Base-by-base conservation (phyloP, 2,888 invertebrate species). In the Sphinx pinastri region DNA sequence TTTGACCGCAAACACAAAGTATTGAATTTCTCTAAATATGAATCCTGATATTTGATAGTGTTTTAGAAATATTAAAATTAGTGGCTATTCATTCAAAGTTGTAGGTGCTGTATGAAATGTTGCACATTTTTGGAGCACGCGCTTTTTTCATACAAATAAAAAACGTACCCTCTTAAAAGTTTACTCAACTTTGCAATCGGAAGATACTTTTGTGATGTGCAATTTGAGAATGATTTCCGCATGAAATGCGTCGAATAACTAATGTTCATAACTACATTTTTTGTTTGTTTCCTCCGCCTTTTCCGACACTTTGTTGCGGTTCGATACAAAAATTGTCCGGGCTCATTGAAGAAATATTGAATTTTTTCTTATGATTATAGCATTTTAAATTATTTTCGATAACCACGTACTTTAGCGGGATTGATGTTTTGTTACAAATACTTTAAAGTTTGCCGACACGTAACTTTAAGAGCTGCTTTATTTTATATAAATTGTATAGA, bases 141-240 rank as follows among this genome's bases (percentile, higher is more conserved):
- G 67, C 69, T 49, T 25, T 68, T 57, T 58, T 59, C 45, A 38
- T 38, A 13, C 14, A 13, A 5, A 13, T 63, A 63, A 63, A 63
- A 60, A 63, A 63, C 11, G 16, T 10, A 16, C 60, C 45, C 45
- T 63, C 54, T 60, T 75, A 72, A 71, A 68, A 58, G 76, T 76
- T 77, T 73, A 73, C 72, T 71, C 76, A 77, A 73, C 80, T 81
- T 79, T 72, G 82, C 81, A 88, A 89, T 90, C 90, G 89, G 89
- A 91, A 91, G 88, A 75, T 80, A 78, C 81, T 83, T 84, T 81
- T 85, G 81, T 78, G 82, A 85, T 88, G 86, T 91, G 93, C 92
- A 93, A 93, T 92, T 92, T 91, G 93, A 93, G 93, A 91, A 86
- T 87, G 85, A 89, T 91, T 92, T 93, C 93, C 93, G 93, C 92